Conservation (phyloP, 2,888 invertebrate species). For the Ditylenchus weischeri region DNA sequence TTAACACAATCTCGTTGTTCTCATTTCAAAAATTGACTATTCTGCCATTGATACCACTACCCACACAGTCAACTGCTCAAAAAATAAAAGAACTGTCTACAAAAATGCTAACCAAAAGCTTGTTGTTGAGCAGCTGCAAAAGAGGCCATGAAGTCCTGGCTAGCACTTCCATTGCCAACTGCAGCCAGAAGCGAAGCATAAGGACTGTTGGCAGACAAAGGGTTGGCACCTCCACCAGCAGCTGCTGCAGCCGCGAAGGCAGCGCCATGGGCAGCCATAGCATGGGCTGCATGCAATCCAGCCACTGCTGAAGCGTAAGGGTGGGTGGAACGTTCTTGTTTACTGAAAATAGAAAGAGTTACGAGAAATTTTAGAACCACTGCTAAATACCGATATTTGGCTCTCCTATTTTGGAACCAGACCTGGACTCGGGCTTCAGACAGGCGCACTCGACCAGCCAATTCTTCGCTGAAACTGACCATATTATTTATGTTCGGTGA, state of each 20-base stretch:
- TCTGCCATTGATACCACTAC: too few species aligned
- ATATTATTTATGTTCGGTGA: not conserved
- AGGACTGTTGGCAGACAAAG: not conserved
- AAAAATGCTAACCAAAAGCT: not conserved
- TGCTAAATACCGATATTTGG: constrained; percentile 47
- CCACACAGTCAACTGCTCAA: too few species aligned
- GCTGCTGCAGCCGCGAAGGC: constrained; percentile 6
- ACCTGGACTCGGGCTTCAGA: constrained; percentile 59
- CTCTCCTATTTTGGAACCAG: constrained; percentile 57
- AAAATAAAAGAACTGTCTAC: too few species aligned
- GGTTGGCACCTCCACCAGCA: not conserved
- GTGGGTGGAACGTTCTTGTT: constrained; percentile 17
- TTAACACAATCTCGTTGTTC: too few species aligned
- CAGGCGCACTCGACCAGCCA: constrained; percentile 55
- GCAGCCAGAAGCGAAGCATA: constrained; percentile 14
- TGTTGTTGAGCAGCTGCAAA: constrained; percentile 4
- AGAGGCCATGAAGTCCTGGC: not conserved
- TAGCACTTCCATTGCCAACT: not conserved
- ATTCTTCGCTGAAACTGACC: constrained; percentile 56
- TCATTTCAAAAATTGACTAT: too few species aligned
- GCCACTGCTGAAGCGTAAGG: constrained; percentile 7
- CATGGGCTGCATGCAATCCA: constrained; percentile 3
- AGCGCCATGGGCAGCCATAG: constrained; percentile 3
- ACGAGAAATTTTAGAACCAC: too few species aligned
- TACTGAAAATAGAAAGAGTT: constrained; percentile 1